Base-by-base conservation (phyloP, 2,888 invertebrate genomes). In the Leucozona laternaria region DNA sequence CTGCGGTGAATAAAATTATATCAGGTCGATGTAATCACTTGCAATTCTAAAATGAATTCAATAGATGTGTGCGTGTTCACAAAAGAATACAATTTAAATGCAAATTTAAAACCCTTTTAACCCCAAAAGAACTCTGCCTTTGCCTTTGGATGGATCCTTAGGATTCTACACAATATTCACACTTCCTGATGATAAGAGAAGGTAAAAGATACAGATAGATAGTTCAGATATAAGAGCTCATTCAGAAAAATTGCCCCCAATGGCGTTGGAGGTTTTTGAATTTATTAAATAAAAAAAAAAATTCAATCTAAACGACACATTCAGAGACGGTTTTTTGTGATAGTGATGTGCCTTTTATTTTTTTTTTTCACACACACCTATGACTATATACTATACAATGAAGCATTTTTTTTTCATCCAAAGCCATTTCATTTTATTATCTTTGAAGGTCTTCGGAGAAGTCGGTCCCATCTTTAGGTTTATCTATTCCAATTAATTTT, bases 71-170 rank as follows among this genome's bases (percentile, higher is more conserved):
- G 64, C 37, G 53, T 68, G 62, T 37, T 53, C 79, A 87, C 83
- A 82, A 81, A 86, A 71, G 82, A 79, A 86, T 81, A 86, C 81
- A 82, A 86, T 82, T 82, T 81, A 81, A 85, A 84, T 83, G 80
- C 85, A 85, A 85, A 85, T 85, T 85, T 77, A 81, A 84, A 68
- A 77, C 80, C 80, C 77, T 85, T 77, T 57, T 66, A 57, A 77
- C 81, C 48, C 71, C 15, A 77, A 80, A 73, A 72, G 68, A 73
- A 60, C 43, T 58, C 31, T 34, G 53, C 68, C 25, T 53, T 37
- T 68, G 77, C 72, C 72, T 81, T 77, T 81, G 55, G 50, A 53
- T 70, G 55, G 34, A 66, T 73, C 66, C 50, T 55, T 34, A 43
- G 31, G 31, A 77, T 72, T 62, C 71, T 58, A 64, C 53, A 68